These are phyloP conservation scores for Uloborus plumipes DNA, from an alignment of 2,888 invertebrate species.

Conservation along the genomic window DNA sequence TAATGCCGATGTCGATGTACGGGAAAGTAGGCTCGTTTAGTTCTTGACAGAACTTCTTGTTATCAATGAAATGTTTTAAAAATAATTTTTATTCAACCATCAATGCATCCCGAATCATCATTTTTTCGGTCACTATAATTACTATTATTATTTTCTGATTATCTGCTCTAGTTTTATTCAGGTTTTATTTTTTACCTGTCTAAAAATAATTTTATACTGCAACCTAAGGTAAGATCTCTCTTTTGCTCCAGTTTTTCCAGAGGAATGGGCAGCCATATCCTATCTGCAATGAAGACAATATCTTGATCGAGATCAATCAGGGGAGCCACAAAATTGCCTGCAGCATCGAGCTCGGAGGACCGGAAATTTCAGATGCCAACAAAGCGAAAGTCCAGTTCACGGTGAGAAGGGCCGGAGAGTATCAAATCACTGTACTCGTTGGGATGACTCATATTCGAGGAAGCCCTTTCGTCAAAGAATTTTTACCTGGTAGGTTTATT, in stretches of 20 bases:
- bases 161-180: background rate
- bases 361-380: constrained; percentile 87
- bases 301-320: constrained; percentile 88
- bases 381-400: constrained; percentile 91
- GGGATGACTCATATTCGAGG: constrained; percentile 83
- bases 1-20: no score
- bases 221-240: background rate
- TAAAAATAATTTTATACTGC: no score
- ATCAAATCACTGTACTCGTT: constrained; percentile 87
- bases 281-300: constrained; percentile 91
- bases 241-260: constrained; percentile 82
- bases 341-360: constrained; percentile 87
- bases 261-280: constrained; percentile 95
- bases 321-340: constrained; percentile 86
- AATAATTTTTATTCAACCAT: no score
- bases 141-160: no score
- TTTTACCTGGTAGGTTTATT: constrained; percentile 78
- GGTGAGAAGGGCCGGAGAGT: constrained; percentile 90
- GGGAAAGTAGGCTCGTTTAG: no score
- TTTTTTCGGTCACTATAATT: no score
- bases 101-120: no score
- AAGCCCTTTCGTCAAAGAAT: constrained; percentile 87
- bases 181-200: background rate
- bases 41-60: no score
- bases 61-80: no score